A percentile compares a stretch with the other conserved stretches of the same genome.
Evolutionary conservation across 37 sponge, comb jelly and placozoan species (phyloP).

Genomic region (Cladorhizidae sp.): DNA sequence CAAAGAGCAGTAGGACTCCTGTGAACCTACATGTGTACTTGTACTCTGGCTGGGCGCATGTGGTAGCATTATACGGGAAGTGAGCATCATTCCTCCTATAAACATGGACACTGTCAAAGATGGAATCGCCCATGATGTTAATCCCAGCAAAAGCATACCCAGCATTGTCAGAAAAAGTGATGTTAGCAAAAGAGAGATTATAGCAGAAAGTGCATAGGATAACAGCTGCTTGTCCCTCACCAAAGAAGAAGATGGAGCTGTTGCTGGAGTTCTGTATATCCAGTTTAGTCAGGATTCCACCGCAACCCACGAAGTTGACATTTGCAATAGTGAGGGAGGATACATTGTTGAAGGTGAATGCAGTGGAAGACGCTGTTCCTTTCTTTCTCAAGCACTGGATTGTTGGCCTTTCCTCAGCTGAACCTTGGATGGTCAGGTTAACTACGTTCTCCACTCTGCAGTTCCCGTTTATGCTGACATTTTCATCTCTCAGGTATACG

Average conservation of each 20-base stretch:
- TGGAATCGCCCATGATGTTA: not conserved
- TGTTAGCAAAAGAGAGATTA: not conserved
- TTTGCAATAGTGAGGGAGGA: conserved; percentile 8
- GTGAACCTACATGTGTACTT: not conserved
- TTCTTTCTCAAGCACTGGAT: not conserved
- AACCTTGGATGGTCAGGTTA: not conserved
- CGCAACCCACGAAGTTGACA: conserved; percentile 21
- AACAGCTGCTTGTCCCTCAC: not conserved
- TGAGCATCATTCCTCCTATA: not conserved
- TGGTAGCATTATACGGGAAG: too few relatives aligned
- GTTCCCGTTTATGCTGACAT: not conserved
- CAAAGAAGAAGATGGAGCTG: not conserved
- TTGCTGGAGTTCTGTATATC: not conserved
- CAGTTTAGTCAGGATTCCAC: not conserved
- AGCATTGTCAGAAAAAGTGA: not conserved
- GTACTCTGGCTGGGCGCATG: too few relatives aligned
- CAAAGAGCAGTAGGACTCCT: not conserved
- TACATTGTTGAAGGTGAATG: conserved; percentile 22
- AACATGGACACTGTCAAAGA: not conserved
- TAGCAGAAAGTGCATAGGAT: conserved; percentile 12
- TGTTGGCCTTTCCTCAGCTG: not conserved
- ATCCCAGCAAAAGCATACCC: conserved; percentile 20
- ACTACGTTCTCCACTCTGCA: not conserved
- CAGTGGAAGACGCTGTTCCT: not conserved
- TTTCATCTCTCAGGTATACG: too few relatives aligned